These are phyloP conservation scores for Austrolebias charrua DNA, from an alignment of 2,797 vertebrate genomes.

Conservation along the genomic window DNA sequence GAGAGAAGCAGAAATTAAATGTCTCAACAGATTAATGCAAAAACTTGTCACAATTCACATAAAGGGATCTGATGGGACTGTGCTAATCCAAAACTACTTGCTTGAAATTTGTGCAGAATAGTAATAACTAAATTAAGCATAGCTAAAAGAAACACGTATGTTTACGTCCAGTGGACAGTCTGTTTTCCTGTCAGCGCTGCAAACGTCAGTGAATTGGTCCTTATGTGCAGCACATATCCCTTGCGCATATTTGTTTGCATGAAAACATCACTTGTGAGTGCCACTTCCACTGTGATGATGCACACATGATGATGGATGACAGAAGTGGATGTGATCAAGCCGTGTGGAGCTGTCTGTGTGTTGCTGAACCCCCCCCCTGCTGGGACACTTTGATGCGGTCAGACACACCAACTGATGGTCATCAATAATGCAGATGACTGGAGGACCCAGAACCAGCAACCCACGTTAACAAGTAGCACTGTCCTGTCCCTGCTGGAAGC, in stretches of 20 bases:
- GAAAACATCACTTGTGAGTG: slow-evolving; percentile 54
- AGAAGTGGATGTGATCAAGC: slow-evolving; percentile 11
- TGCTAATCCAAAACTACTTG: neutral
- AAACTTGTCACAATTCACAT: slow-evolving; percentile 8
- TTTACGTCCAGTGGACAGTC: neutral
- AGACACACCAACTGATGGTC: slow-evolving; percentile 68
- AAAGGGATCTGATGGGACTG: neutral
- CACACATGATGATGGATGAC: slow-evolving; percentile 41
- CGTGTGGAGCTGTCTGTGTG: slow-evolving; percentile 37
- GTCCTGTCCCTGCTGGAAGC: slow-evolving; percentile 61
- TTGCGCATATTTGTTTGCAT: slow-evolving; percentile 48
- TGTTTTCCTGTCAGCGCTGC: neutral
- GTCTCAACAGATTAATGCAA: slow-evolving; percentile 8
- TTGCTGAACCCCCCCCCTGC: slow-evolving; percentile 52
- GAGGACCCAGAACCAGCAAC: slow-evolving; percentile 55
- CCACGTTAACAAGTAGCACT: slow-evolving; percentile 55
- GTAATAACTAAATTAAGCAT: neutral
- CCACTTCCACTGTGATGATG: slow-evolving; percentile 45
- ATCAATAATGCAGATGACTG: slow-evolving; percentile 79
- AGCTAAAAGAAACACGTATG: neutral
- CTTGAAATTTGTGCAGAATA: neutral
- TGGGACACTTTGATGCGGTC: slow-evolving; percentile 77
- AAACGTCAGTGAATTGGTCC: neutral
- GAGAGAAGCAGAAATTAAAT: slow-evolving; percentile 21
- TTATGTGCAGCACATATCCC: neutral